phyloP scores from a whole-genome alignment of 2,797 vertebrate species.

The Diglossa cyanea region DNA sequence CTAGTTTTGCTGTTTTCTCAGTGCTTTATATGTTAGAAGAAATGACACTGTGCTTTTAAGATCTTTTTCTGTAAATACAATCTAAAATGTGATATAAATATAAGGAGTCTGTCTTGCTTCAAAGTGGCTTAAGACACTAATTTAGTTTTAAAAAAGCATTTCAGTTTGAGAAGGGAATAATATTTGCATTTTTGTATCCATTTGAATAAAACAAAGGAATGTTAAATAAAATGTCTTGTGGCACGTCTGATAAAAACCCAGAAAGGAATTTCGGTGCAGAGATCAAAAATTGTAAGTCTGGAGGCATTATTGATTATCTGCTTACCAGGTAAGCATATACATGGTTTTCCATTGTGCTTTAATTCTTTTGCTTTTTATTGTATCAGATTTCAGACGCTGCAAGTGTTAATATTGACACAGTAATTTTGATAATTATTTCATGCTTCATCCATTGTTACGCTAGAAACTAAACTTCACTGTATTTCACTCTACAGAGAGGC shows the following conservation, averaged over 20 bases:
- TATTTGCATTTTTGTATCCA: neutral
- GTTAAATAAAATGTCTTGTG: neutral
- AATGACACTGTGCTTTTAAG: slow-evolving; percentile 48
- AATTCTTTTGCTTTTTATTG: neutral
- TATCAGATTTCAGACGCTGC: neutral
- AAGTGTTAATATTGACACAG: neutral
- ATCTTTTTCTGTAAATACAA: neutral
- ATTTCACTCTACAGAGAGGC: neutral
- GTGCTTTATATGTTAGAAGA: neutral
- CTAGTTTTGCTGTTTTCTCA: neutral
- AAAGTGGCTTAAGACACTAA: slow-evolving; percentile 15
- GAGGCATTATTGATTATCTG: neutral
- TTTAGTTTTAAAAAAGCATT: slow-evolving; percentile 37
- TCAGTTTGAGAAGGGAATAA: slow-evolving; percentile 39
- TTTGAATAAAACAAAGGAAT: slow-evolving; percentile 4
- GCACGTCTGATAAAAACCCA: neutral
- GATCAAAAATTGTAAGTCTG: neutral
- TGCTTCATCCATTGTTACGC: neutral
- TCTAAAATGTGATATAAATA: slow-evolving; percentile 60
- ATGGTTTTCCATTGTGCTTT: neutral
- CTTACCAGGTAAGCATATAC: neutral
- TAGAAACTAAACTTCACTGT: neutral
- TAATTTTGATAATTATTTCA: neutral
- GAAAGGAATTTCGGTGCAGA: neutral
- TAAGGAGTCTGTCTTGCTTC: slow-evolving; percentile 55